Percentiles rank a stretch among this genome's conserved stretches.
phyloP scores from a whole-genome alignment of 2,888 invertebrate genomes.

The Megastigmus dorsalis region DNA sequence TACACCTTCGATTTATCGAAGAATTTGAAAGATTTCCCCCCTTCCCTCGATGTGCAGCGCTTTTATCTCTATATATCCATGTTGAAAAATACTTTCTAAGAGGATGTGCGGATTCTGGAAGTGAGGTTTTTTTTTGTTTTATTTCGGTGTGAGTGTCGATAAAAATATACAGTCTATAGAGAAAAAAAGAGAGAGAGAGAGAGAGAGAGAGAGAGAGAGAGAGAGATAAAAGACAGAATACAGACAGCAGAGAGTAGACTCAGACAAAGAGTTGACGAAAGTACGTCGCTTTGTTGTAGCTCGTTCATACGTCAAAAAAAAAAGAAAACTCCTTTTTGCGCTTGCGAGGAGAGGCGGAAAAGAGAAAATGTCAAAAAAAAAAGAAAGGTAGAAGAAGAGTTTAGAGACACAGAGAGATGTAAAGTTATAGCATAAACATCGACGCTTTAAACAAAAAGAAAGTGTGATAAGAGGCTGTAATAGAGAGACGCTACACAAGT shows the following conservation, averaged over 20 bases:
- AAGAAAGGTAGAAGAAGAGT: too few relatives aligned
- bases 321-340: not conserved
- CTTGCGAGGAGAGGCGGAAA: not conserved
- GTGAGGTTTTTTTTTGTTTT: too few relatives aligned
- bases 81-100: not conserved
- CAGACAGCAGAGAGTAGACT: conserved; percentile 36
- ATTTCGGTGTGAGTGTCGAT: too few relatives aligned
- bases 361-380: conserved; percentile 1
- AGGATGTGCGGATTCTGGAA: conserved; percentile 9
- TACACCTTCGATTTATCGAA: not conserved
- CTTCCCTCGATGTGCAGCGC: too few relatives aligned
- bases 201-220: too few relatives aligned
- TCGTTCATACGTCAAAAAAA: not conserved
- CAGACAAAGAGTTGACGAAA: conserved; percentile 11
- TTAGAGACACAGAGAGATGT: conserved; percentile 5
- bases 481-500: conserved; percentile 29
- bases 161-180: not conserved
- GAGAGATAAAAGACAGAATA: conserved; percentile 34
- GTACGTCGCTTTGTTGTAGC: conserved; percentile 6
- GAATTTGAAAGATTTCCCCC: not conserved
- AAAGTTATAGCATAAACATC: conserved; percentile 23
- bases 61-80: too few relatives aligned
- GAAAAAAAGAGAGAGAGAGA: conserved; percentile 5
- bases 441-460: conserved; percentile 17
- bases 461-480: conserved; percentile 5